Evolutionary conservation across 2,113 vertebrate genomes (phyloP).

Genomic region (Pipa parva): DNA sequence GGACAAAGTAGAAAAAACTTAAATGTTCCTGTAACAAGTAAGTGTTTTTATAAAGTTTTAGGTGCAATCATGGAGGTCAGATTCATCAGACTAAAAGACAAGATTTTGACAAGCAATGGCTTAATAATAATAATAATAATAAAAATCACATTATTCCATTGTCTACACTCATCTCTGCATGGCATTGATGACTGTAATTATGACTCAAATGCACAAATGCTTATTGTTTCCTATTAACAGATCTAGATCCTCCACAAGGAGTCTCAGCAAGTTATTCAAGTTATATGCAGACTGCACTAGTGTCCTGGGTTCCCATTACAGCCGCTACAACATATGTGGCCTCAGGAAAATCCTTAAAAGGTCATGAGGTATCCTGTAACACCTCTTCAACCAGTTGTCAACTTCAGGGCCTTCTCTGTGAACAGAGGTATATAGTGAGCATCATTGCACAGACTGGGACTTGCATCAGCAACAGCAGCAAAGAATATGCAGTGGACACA

Average conservation of each 20-base stretch:
- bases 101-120: no score
- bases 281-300: background rate
- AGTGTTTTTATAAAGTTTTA: no score
- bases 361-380: conserved; percentile 5
- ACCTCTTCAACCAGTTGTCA: conserved; percentile 16
- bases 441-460: conserved; percentile 10
- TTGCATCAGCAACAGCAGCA: conserved; percentile 28
- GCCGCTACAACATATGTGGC: conserved; percentile 23
- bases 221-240: conserved; percentile 3
- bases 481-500: conserved; percentile 18
- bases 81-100: no score
- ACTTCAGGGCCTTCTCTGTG: conserved; percentile 24
- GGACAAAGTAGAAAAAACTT: no score
- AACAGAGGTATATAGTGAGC: conserved; percentile 22
- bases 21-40: no score
- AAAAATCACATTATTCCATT: no score
- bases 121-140: no score
- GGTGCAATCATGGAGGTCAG: background rate
- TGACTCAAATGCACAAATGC: no score
- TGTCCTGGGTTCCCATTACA: conserved; percentile 26
- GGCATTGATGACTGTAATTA: no score
- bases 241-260: conserved; percentile 14
- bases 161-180: no score
- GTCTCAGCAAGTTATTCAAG: conserved; percentile 26
- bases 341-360: background rate